Percentiles rank a stretch among this genome's conserved stretches.
phyloP scores from a whole-genome alignment of 2,797 vertebrate species.

The Denticeps clupeoides region DNA sequence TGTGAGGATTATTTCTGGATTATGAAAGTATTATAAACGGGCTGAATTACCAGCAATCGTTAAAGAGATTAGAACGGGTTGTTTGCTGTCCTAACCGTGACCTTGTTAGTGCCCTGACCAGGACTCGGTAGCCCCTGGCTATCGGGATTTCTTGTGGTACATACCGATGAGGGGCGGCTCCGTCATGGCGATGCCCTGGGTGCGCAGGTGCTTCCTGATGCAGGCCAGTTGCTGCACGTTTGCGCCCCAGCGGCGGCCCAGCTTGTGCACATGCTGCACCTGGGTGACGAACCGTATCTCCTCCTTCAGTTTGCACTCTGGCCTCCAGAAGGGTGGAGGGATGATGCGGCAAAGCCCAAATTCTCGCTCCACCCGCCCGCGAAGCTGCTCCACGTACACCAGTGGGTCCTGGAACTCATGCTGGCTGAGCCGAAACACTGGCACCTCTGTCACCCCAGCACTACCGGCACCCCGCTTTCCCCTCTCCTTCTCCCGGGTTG shows the following conservation, averaged over 20 bases:
- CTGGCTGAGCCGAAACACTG: slow-evolving; percentile 72
- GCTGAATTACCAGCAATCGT: too few relatives aligned
- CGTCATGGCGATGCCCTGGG: slow-evolving; percentile 99
- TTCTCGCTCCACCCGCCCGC: slow-evolving; percentile 78
- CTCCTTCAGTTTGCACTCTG: slow-evolving; percentile 96
- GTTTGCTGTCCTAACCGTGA: too few relatives aligned
- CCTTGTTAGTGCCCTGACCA: too few relatives aligned
- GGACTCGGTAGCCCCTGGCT: too few relatives aligned
- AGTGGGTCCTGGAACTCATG: slow-evolving; percentile 95
- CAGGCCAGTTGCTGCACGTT: slow-evolving; percentile 96
- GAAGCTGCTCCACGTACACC: slow-evolving; percentile 83
- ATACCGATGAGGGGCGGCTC: slow-evolving; percentile 95
- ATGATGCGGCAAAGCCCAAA: slow-evolving; percentile 88
- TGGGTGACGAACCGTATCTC: slow-evolving; percentile 99
- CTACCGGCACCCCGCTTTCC: slow-evolving; percentile 56
- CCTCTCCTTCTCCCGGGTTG: slow-evolving; percentile 57
- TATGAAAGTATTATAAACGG: too few relatives aligned
- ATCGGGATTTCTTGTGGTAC: too few relatives aligned
- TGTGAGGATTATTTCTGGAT: too few relatives aligned
- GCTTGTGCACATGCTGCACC: slow-evolving; percentile 96
- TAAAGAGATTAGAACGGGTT: too few relatives aligned
- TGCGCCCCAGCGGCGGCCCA: slow-evolving; percentile 96
- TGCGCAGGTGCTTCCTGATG: slow-evolving; percentile 98
- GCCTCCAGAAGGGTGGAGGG: slow-evolving; percentile 89
- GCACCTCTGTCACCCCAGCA: slow-evolving; percentile 75